Conservation (phyloP, 2,113 vertebrate species). For the Lonchura striata region DNA sequence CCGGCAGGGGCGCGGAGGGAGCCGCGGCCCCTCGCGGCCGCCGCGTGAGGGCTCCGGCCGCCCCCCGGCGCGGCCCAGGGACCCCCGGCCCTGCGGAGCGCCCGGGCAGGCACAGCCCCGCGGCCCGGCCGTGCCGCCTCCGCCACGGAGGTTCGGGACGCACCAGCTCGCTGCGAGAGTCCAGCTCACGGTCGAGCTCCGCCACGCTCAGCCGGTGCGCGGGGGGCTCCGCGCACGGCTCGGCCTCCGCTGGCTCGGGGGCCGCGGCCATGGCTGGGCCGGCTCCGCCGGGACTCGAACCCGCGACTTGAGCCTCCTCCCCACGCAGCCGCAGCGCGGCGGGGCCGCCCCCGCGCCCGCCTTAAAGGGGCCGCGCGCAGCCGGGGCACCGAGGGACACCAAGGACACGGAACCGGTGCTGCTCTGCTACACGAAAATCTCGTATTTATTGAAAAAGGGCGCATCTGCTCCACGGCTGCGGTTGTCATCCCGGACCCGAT, state of each 20-base stretch:
- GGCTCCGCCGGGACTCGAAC: background rate
- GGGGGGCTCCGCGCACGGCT: background rate
- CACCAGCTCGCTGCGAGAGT: constrained; percentile 54
- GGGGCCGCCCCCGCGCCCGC: background rate
- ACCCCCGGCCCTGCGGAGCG: background rate
- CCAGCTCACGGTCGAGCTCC: constrained; percentile 61
- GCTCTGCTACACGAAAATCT: fast-evolving
- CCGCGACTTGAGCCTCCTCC: fast-evolving
- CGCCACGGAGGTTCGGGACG: background rate
- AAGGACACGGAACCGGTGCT: background rate
- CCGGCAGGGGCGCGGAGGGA: fast-evolving
- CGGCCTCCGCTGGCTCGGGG: background rate
- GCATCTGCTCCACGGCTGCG: background rate
- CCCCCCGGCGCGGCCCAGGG: too few relatives aligned
- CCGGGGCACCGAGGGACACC: too few relatives aligned
- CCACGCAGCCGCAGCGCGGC: background rate
- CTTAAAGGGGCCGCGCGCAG: background rate
- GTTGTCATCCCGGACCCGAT: too few relatives aligned
- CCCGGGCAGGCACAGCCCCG: background rate
- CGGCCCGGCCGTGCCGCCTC: background rate
- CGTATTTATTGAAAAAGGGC: background rate
- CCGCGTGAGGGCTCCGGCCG: too few relatives aligned
- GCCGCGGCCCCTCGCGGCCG: background rate
- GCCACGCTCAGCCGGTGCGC: background rate
- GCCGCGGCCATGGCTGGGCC: background rate